Conservation (phyloP, 1,140 invertebrate species). For the Listronotus bonariensis region DNA sequence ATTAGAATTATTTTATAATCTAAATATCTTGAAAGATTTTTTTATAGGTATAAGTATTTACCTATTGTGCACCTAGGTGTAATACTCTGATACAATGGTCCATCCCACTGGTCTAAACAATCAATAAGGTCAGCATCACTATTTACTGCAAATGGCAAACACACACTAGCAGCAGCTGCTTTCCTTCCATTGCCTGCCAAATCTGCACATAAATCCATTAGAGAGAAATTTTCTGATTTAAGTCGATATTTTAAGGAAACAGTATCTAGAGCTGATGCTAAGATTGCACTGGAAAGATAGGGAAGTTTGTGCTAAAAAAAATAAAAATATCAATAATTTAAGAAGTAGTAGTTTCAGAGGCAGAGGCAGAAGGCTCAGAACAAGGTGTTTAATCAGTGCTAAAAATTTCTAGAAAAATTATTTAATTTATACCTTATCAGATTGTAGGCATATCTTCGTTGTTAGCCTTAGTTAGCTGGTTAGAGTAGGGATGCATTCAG, state of each 20-base stretch:
- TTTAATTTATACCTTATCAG: too few relatives aligned
- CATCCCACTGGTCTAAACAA: slow-evolving; percentile 68
- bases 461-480: too few relatives aligned
- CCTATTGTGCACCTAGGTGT: slow-evolving; percentile 72
- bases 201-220: slow-evolving; percentile 70
- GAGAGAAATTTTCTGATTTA: slow-evolving; percentile 59
- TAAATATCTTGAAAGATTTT: too few relatives aligned
- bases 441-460: too few relatives aligned
- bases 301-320: slow-evolving; percentile 61
- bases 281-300: slow-evolving; percentile 80
- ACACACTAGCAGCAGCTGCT: slow-evolving; percentile 68
- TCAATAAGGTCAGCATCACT: slow-evolving; percentile 71
- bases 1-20: too few relatives aligned
- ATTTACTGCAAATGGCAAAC: slow-evolving; percentile 71
- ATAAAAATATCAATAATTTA: background rate
- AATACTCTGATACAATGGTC: slow-evolving; percentile 66
- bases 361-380: too few relatives aligned
- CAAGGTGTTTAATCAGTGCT: too few relatives aligned
- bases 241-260: slow-evolving; percentile 75
- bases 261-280: slow-evolving; percentile 81
- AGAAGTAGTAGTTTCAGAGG: too few relatives aligned
- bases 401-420: too few relatives aligned
- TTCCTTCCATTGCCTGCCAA: slow-evolving; percentile 70
- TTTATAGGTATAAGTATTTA: slow-evolving; percentile 18
- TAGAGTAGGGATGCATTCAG: too few relatives aligned